Conservation (phyloP, 2,797 vertebrate species). For the Onychomys arenicola region DNA sequence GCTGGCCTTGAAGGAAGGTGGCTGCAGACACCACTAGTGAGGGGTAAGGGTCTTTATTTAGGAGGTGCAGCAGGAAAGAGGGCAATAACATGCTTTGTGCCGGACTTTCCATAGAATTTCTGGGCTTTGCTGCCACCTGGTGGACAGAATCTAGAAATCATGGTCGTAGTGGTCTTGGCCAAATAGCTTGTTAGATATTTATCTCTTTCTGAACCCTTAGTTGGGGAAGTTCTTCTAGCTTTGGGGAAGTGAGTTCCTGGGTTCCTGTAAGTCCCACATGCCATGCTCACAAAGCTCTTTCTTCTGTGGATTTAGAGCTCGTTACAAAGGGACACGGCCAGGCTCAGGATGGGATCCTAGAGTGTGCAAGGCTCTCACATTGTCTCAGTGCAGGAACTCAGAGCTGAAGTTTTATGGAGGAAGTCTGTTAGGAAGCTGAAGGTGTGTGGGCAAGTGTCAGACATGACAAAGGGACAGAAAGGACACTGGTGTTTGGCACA, state of each 20-base stretch:
- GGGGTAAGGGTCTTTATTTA: not conserved
- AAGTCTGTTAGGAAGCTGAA: not conserved
- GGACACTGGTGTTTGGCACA: not conserved
- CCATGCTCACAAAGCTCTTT: not conserved
- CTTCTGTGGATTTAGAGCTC: not conserved
- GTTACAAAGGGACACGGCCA: not conserved
- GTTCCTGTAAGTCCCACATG: not conserved
- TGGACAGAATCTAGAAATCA: constrained; percentile 62
- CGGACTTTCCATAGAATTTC: not conserved
- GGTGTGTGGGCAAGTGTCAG: too few species aligned
- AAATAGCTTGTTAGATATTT: not conserved
- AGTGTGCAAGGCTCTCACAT: fast-evolving
- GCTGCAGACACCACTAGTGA: not conserved
- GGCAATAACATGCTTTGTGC: not conserved
- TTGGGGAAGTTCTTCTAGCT: not conserved
- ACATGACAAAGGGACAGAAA: not conserved
- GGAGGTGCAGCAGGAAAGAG: fast-evolving
- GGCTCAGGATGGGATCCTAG: not conserved
- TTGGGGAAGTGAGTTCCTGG: not conserved
- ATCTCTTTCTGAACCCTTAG: not conserved
- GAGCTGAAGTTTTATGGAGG: not conserved
- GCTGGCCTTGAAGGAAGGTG: not conserved
- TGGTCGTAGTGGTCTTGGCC: not conserved
- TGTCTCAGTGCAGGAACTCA: not conserved
- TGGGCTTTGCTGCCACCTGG: constrained; percentile 83